Percentiles rank a stretch among this genome's conserved stretches.
Evolutionary conservation across 2,113 vertebrate species (phyloP).

Genomic region (Forbesichthys agassizii): DNA sequence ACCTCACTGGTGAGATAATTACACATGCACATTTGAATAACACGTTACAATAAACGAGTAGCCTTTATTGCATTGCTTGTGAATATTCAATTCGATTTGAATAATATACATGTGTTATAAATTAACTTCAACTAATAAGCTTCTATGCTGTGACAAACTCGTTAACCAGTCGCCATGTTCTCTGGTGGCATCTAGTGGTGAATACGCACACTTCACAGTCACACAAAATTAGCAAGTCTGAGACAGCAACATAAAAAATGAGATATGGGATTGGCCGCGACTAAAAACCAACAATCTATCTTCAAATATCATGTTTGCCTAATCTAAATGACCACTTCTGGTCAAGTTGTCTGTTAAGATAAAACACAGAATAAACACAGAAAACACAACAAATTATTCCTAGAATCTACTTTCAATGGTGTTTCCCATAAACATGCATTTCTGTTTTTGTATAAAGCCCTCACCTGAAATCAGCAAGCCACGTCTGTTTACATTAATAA

Average conservation of each 20-base stretch:
- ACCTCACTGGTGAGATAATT: too few species aligned
- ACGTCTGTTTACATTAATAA: slow-evolving; percentile 31
- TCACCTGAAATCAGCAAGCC: not conserved
- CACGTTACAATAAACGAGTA: too few species aligned
- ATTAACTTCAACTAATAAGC: not conserved
- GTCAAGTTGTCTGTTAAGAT: not conserved
- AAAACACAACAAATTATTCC: not conserved
- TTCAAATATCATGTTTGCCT: too few species aligned
- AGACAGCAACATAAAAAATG: not conserved
- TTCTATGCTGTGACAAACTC: not conserved
- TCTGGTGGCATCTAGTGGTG: slow-evolving; percentile 64
- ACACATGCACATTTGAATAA: too few species aligned
- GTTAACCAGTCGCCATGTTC: not conserved
- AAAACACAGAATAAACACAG: not conserved
- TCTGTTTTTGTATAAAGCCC: slow-evolving; percentile 2
- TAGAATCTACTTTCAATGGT: not conserved
- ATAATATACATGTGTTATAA: not conserved
- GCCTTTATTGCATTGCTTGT: too few species aligned
- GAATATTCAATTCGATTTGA: not conserved
- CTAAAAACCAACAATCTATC: too few species aligned
- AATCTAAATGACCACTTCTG: too few species aligned
- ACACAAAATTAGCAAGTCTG: not conserved
- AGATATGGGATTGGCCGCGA: too few species aligned
- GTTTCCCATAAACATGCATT: slow-evolving; percentile 8
- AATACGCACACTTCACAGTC: not conserved